phyloP scores from a whole-genome alignment of 1,140 invertebrate genomes.

The Caerostris darwini region DNA sequence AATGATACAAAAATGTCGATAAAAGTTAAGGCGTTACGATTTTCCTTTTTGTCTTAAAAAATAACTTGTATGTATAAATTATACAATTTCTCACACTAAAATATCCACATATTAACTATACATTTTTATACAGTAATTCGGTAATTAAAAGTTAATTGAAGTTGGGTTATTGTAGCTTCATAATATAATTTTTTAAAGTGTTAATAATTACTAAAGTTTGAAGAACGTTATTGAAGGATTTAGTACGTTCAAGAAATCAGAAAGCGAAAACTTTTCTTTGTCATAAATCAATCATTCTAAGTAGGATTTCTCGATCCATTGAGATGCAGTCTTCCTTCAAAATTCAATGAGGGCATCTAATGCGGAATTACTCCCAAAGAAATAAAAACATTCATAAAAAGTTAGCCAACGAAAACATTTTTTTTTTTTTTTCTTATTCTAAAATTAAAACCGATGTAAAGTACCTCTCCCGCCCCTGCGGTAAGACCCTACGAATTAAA shows the following conservation, averaged over 20 bases:
- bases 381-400: constrained; percentile 9
- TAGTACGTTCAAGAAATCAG: not conserved
- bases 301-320: not conserved
- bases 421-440: constrained; percentile 40
- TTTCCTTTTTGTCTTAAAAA: no score
- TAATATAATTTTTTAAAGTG: not conserved
- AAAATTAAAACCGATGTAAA: constrained; percentile 58
- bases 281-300: not conserved
- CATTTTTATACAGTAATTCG: no score
- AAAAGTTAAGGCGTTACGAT: no score
- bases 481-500: constrained; percentile 60
- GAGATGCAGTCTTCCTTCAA: not conserved
- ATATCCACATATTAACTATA: no score
- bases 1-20: no score
- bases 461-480: constrained; percentile 1
- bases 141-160: no score
- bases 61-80: no score
- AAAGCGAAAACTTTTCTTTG: not conserved
- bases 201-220: not conserved
- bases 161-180: no score
- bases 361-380: constrained; percentile 27
- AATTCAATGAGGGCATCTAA: not conserved
- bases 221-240: not conserved
- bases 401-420: not conserved
- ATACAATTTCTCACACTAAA: no score